phyloP scores from a whole-genome alignment of 1,140 invertebrate species.

The Aporrectodea caliginosa region DNA sequence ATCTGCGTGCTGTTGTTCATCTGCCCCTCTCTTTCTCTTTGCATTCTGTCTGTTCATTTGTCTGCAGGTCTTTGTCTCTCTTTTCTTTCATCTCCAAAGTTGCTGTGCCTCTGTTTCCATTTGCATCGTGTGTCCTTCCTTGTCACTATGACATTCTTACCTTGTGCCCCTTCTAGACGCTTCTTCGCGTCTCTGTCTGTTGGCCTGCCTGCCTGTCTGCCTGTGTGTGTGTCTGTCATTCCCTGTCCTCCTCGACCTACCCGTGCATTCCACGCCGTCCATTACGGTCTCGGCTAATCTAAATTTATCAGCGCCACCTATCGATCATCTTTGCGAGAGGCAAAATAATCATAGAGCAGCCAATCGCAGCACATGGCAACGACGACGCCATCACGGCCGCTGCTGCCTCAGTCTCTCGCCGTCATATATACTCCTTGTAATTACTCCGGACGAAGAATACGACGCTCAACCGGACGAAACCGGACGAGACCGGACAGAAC shows the following conservation, averaged over 20 bases:
- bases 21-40: background rate
- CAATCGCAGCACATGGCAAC: background rate
- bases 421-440: background rate
- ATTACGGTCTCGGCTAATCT: background rate
- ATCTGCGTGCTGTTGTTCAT: background rate
- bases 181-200: background rate
- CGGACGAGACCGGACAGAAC: background rate
- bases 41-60: background rate
- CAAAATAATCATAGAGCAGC: background rate
- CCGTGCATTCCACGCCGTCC: no score
- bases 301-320: background rate
- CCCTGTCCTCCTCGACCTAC: no score
- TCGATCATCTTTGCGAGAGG: background rate
- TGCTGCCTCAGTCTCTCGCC: background rate
- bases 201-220: background rate
- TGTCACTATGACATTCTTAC: background rate
- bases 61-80: background rate
- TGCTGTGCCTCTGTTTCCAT: background rate
- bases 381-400: background rate
- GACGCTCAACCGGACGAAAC: background rate
- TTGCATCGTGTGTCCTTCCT: background rate
- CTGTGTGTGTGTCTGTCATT: background rate
- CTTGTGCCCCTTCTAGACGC: background rate
- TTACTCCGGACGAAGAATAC: no score
- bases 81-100: background rate